These are phyloP conservation scores for Cryptoprocta ferox DNA, from an alignment of 2,797 vertebrate species.

Conservation along the genomic window DNA sequence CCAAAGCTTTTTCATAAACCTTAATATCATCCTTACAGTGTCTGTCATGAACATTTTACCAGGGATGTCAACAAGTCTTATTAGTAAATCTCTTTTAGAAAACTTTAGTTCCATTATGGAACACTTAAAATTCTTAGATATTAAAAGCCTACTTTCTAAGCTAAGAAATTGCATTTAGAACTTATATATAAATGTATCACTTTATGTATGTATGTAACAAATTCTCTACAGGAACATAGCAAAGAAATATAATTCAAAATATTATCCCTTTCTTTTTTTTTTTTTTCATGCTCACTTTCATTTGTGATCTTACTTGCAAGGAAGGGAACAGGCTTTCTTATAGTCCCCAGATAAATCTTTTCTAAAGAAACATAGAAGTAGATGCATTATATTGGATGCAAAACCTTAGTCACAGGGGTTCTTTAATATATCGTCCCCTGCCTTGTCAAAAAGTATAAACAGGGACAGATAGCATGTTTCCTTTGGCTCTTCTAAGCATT, in stretches of 20 bases:
- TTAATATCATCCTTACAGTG: neutral
- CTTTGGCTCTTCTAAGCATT: neutral
- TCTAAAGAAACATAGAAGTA: neutral
- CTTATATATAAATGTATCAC: neutral
- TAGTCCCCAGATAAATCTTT: neutral
- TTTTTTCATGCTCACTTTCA: neutral
- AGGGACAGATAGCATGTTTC: neutral
- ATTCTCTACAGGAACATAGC: neutral
- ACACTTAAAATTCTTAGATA: neutral
- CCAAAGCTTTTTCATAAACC: neutral
- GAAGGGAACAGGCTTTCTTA: neutral
- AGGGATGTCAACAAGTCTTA: neutral
- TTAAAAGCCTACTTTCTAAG: neutral
- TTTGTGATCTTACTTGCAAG: neutral
- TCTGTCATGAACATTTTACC: neutral
- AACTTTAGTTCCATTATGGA: neutral
- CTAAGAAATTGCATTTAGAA: neutral
- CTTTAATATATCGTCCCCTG: neutral
- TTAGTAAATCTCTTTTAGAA: neutral
- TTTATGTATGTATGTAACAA: neutral
- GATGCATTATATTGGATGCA: neutral
- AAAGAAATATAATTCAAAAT: neutral
- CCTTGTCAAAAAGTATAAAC: neutral
- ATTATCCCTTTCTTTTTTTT: no score
- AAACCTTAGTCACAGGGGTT: neutral